Conservation (phyloP, 2,888 invertebrate genomes). For the Diarsia brunnea region DNA sequence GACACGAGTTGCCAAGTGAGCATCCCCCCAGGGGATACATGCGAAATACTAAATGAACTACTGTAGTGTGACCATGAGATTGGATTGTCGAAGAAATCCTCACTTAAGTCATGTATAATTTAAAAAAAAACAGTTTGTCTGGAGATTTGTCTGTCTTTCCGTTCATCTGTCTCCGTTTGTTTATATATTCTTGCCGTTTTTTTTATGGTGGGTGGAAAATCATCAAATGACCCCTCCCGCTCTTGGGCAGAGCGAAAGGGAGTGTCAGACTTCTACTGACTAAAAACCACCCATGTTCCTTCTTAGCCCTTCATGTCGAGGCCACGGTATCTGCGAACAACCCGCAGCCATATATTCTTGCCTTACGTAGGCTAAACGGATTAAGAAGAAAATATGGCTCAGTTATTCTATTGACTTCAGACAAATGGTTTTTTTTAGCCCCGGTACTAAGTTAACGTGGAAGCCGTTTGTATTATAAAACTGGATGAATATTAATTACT, state of each 20-base stretch:
- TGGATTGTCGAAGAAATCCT: background rate
- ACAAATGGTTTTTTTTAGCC: background rate
- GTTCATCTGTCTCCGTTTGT: background rate
- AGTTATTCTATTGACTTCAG: background rate
- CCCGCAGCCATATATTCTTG: too few relatives aligned
- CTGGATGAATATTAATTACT: background rate
- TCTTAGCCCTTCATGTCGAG: too few relatives aligned
- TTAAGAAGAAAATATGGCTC: too few relatives aligned
- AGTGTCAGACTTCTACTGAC: too few relatives aligned
- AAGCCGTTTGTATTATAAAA: background rate
- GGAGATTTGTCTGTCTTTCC: background rate
- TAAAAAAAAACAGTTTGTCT: background rate
- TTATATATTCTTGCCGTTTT: background rate
- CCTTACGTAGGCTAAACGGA: too few relatives aligned
- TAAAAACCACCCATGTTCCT: too few relatives aligned
- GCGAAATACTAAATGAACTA: constrained; percentile 65
- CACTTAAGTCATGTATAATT: background rate
- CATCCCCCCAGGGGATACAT: constrained; percentile 50
- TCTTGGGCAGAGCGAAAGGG: too few relatives aligned
- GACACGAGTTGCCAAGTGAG: constrained; percentile 58
- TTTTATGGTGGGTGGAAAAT: too few relatives aligned
- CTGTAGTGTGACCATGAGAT: constrained; percentile 41
- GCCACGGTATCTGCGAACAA: too few relatives aligned
- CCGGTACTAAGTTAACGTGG: background rate
- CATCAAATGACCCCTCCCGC: too few relatives aligned